These are phyloP conservation scores for Dascyllus trimaculatus DNA, from an alignment of 2,113 vertebrate genomes.

Conservation along the genomic window DNA sequence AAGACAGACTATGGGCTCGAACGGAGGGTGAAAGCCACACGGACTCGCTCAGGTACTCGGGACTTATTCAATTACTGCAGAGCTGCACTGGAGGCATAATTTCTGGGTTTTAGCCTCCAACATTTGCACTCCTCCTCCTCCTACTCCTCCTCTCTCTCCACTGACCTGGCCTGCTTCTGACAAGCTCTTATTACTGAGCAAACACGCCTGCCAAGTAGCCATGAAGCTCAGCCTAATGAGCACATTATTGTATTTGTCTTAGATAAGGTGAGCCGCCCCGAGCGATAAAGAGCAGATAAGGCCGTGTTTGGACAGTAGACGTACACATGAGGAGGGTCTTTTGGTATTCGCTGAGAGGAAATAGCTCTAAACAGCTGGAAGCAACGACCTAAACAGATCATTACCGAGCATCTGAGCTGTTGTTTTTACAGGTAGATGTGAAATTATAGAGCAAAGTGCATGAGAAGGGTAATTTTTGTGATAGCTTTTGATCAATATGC, in stretches of 20 bases:
- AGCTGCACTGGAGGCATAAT: conserved; percentile 74
- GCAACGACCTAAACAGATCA: no score
- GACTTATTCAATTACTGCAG: conserved; percentile 83
- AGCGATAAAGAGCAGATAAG: conserved; percentile 85
- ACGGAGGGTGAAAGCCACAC: conserved; percentile 30
- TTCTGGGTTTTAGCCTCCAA: conserved; percentile 70
- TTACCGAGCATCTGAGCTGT: no score
- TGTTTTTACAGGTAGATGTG: no score
- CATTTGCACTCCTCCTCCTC: background rate
- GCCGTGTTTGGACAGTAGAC: conserved; percentile 86
- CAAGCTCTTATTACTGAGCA: conserved; percentile 84
- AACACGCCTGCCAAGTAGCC: conserved; percentile 87
- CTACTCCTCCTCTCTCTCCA: conserved; percentile 11
- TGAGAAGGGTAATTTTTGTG: no score
- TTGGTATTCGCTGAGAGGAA: conserved; percentile 34
- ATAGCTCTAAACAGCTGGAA: no score
- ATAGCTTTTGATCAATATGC: no score
- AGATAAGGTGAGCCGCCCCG: conserved; percentile 91
- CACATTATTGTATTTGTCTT: conserved; percentile 94
- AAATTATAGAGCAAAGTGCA: no score
- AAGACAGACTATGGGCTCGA: conserved; percentile 50
- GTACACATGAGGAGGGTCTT: conserved; percentile 62
- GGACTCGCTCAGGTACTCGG: conserved; percentile 76
- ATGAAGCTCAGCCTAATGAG: conserved; percentile 89
- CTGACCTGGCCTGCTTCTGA: conserved; percentile 73